Percentiles rank a stretch among this genome's conserved stretches.
Conservation (phyloP, 2,113 vertebrate genomes). For the Ceyx cyanopectus region DNA sequence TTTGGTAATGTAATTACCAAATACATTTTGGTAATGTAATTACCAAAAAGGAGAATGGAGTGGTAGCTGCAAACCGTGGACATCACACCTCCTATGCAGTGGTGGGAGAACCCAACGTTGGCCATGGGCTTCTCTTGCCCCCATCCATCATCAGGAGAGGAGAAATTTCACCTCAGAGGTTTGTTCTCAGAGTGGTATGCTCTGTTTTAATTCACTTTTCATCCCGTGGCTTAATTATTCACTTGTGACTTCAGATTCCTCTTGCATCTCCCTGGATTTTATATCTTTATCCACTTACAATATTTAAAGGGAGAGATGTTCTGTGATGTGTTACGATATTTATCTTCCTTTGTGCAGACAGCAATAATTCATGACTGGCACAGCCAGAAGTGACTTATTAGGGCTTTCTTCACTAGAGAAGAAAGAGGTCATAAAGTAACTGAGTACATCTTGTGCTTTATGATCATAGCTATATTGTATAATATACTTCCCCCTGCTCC, state of each 20-base stretch:
- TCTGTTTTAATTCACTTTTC: background rate
- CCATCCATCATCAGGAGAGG: background rate
- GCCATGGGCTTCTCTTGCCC: background rate
- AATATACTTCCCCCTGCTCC: background rate
- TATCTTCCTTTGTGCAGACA: constrained; percentile 59
- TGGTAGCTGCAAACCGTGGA: background rate
- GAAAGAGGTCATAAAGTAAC: constrained; percentile 55
- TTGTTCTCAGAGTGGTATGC: background rate
- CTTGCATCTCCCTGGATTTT: constrained; percentile 19
- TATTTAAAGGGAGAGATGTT: constrained; percentile 51
- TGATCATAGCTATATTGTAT: constrained; percentile 45
- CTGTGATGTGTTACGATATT: constrained; percentile 49
- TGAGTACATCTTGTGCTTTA: constrained; percentile 51
- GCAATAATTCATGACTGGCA: constrained; percentile 55
- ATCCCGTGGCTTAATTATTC: constrained; percentile 24
- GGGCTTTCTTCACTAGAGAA: constrained; percentile 41
- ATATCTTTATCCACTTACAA: constrained; percentile 42
- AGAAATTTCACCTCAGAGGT: background rate
- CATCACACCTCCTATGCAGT: background rate
- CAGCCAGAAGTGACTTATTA: constrained; percentile 66
- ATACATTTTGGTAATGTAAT: background rate
- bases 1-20: background rate
- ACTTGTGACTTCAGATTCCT: background rate
- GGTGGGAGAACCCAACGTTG: background rate
- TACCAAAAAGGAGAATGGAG: background rate